These are phyloP conservation scores for Philantomba maxwellii DNA, from an alignment of 2,113 vertebrate genomes.

Conservation along the genomic window DNA sequence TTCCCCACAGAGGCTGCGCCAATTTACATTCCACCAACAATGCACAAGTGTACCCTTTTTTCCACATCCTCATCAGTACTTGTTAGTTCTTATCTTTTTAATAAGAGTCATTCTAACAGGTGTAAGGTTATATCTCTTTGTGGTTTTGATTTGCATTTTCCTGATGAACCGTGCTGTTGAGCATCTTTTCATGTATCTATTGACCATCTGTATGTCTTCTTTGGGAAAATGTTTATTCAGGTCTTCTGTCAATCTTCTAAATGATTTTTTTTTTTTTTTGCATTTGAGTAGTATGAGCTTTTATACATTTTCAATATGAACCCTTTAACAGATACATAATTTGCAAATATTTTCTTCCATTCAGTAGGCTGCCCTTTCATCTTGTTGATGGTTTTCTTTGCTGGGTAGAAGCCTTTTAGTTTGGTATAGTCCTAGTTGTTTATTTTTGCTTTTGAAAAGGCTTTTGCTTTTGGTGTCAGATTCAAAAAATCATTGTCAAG, in stretches of 20 bases:
- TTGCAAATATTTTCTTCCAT: neutral
- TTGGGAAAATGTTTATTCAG: neutral
- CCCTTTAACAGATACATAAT: neutral
- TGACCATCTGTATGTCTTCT: neutral
- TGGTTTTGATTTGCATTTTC: neutral
- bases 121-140: neutral
- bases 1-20: neutral
- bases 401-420: neutral
- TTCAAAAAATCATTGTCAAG: neutral
- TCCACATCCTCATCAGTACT: neutral
- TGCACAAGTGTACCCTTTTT: neutral
- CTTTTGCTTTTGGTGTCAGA: neutral
- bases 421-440: neutral
- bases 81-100: neutral
- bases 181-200: neutral
- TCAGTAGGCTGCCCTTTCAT: neutral
- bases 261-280: neutral
- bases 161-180: neutral
- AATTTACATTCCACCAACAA: neutral
- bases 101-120: neutral
- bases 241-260: neutral
- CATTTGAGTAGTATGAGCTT: neutral
- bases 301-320: neutral
- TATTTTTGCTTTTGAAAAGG: neutral
- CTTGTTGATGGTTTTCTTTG: neutral